These are phyloP conservation scores for Morinoia aosen DNA, from an alignment of 2,888 invertebrate genomes.

Conservation along the genomic window DNA sequence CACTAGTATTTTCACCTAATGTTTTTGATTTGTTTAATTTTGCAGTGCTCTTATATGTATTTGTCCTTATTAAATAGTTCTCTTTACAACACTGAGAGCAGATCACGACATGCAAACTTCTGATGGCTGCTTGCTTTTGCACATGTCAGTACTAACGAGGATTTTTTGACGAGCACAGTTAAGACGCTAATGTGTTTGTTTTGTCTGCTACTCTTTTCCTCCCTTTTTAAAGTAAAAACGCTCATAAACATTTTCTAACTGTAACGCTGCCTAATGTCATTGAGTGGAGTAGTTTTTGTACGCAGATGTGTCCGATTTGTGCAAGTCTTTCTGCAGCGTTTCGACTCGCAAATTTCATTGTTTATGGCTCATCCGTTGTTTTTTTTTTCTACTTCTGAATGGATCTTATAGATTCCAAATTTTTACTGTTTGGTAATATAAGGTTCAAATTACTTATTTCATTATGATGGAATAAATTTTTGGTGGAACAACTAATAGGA, in stretches of 20 bases:
- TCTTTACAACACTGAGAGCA: background rate
- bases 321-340: background rate
- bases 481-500: background rate
- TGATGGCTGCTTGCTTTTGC: background rate
- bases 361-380: background rate
- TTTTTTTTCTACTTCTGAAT: background rate
- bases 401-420: background rate
- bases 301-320: background rate
- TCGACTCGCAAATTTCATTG: background rate
- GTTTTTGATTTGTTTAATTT: background rate
- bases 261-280: background rate
- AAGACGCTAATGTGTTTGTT: background rate
- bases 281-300: background rate
- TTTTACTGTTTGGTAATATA: background rate
- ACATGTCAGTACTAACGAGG: background rate
- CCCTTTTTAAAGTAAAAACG: background rate
- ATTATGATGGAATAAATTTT: background rate
- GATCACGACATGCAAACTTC: background rate
- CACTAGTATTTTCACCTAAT: background rate
- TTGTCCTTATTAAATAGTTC: background rate
- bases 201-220: background rate
- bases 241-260: background rate
- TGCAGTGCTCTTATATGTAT: background rate
- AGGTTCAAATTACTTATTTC: background rate
- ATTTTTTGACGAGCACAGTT: background rate